Conservation (phyloP, 2,797 vertebrate species). For the Mus minutoides region DNA sequence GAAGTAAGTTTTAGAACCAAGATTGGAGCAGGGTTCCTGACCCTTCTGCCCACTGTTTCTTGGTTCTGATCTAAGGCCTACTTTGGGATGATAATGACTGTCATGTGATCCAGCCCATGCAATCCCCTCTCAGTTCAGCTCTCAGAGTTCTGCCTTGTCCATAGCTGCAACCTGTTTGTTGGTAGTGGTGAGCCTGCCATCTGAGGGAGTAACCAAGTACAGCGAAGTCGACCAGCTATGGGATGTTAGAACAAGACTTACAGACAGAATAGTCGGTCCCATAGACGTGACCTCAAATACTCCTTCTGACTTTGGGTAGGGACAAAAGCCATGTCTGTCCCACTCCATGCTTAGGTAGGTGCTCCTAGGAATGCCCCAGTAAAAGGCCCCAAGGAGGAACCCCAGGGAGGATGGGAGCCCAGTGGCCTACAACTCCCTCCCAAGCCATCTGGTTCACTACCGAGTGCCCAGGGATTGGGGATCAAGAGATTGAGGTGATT, state of each 20-base stretch:
- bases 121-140: background rate
- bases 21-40: background rate
- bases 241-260: background rate
- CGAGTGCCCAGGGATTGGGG: constrained; percentile 85
- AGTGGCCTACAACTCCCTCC: constrained; percentile 51
- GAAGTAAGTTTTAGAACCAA: background rate
- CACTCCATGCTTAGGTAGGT: background rate
- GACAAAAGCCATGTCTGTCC: background rate
- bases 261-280: background rate
- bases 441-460: constrained; percentile 85
- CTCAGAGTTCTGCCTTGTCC: background rate
- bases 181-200: constrained; percentile 7
- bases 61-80: background rate
- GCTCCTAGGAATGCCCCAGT: background rate
- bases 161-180: background rate
- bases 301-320: background rate
- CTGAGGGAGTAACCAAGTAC: background rate
- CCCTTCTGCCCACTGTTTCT: background rate
- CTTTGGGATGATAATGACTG: background rate
- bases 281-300: background rate
- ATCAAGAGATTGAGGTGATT: constrained; percentile 87
- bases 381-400: background rate
- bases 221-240: background rate
- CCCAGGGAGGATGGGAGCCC: background rate
- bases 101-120: background rate